Evolutionary conservation across 2,797 vertebrate species (phyloP).

Genomic region (Anguilla obscura): DNA sequence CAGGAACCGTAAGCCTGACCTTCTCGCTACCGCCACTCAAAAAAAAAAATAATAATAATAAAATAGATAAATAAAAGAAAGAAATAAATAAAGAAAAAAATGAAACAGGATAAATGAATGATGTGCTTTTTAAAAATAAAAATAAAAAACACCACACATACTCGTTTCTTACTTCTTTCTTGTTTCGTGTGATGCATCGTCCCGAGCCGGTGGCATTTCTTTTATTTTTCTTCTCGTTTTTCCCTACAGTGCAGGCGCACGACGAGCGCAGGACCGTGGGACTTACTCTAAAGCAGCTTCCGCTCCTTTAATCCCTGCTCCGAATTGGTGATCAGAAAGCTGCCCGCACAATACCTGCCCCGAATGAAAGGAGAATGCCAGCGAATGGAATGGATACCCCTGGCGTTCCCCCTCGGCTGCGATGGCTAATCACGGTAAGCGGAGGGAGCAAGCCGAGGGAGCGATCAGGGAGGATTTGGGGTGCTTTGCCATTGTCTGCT

Average conservation of each 20-base stretch:
- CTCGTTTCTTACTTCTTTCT: conserved; percentile 19
- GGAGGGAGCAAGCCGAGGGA: conserved; percentile 33
- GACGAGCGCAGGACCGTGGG: conserved; percentile 37
- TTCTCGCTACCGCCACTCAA: neutral
- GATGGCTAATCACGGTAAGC: conserved; percentile 40
- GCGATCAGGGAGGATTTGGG: conserved; percentile 38
- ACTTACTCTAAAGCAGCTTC: conserved; percentile 50
- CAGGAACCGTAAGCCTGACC: neutral
- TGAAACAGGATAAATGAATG: neutral
- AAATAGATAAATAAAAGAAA: neutral
- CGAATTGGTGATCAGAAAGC: conserved; percentile 59
- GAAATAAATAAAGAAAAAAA: neutral
- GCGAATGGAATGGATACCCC: conserved; percentile 41
- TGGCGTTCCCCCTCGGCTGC: conserved; percentile 38
- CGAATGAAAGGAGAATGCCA: conserved; percentile 47
- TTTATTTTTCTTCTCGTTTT: conserved; percentile 48
- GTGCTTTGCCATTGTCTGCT: conserved; percentile 29
- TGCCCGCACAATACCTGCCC: conserved; percentile 47
- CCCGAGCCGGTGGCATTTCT: conserved; percentile 37
- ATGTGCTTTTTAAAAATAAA: conserved; percentile 56
- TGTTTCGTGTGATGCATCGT: conserved; percentile 30
- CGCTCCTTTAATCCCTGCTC: conserved; percentile 60
- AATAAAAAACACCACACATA: conserved; percentile 48
- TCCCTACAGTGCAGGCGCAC: conserved; percentile 28
- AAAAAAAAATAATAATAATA: neutral